Conservation (phyloP, 2,113 vertebrate species). For the Pampusana beccarii region DNA sequence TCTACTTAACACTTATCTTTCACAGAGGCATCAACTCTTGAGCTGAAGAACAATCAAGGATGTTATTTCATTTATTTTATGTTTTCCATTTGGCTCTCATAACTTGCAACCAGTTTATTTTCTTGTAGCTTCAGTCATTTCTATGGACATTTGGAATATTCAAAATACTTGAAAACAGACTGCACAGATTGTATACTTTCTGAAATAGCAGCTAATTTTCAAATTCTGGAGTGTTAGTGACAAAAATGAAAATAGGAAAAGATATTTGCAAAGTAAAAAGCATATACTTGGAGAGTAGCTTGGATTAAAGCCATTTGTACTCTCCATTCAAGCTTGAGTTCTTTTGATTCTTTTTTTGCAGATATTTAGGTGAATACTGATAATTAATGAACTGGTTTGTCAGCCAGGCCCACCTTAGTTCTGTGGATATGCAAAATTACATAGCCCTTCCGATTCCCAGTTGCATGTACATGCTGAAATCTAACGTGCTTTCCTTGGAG, state of each 20-base stretch:
- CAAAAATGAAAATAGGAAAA: not conserved
- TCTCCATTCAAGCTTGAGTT: not conserved
- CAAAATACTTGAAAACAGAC: not conserved
- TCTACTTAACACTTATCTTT: not conserved
- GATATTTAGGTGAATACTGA: not conserved
- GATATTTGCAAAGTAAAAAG: not conserved
- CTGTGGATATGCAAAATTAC: not conserved
- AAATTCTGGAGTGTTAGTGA: not conserved
- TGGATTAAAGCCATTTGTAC: not conserved
- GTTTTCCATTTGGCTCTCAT: conserved; percentile 1
- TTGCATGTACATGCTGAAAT: not conserved
- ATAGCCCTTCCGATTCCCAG: not conserved
- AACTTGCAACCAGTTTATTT: not conserved
- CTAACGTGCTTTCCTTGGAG: not conserved
- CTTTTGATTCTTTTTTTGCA: not conserved
- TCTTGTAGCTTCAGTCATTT: not conserved
- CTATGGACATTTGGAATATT: not conserved
- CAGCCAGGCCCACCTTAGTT: not conserved
- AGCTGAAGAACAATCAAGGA: not conserved
- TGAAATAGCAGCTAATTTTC: not conserved
- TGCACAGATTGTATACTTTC: not conserved
- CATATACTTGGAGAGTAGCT: not conserved
- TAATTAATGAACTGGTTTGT: not conserved
- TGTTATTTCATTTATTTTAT: not conserved
- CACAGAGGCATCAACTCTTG: not conserved